A percentile compares a stretch with the other conserved stretches of the same genome.
Conservation (phyloP, 2,888 invertebrate genomes). For the Brassicogethes aeneus region DNA sequence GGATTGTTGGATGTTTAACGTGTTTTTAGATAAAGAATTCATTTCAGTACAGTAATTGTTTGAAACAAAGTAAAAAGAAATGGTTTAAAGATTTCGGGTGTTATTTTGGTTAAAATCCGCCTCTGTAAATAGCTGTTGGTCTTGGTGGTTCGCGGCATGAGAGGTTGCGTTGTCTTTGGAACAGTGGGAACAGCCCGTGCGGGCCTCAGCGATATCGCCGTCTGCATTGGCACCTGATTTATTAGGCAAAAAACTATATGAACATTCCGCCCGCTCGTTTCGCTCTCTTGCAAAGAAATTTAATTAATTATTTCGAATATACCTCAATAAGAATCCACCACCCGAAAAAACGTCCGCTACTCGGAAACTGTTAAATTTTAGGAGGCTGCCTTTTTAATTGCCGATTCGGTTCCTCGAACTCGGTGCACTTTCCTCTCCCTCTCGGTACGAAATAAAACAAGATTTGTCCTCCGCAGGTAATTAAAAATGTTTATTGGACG, state of each 20-base stretch:
- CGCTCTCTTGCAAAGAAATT: constrained; percentile 33
- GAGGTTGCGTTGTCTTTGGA: background rate
- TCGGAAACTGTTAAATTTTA: constrained; percentile 40
- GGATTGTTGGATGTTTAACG: too few relatives aligned
- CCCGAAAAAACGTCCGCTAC: constrained; percentile 35
- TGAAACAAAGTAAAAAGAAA: too few relatives aligned
- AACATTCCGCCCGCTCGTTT: constrained; percentile 31
- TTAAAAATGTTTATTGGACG: too few relatives aligned
- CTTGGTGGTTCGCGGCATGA: too few relatives aligned
- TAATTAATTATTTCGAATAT: constrained; percentile 44
- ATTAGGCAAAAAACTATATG: constrained; percentile 37
- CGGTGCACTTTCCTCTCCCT: too few relatives aligned
- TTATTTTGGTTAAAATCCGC: too few relatives aligned
- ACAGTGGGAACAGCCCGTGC: constrained; percentile 33
- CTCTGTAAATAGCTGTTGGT: too few relatives aligned
- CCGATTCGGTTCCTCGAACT: constrained; percentile 11
- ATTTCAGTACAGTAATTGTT: too few relatives aligned
- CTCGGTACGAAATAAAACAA: too few relatives aligned
- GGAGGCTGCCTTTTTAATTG: constrained; percentile 32
- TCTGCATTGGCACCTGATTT: constrained; percentile 39
- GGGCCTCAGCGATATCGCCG: constrained; percentile 32
- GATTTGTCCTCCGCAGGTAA: too few relatives aligned
- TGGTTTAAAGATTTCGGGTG: too few relatives aligned
- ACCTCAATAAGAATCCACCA: constrained; percentile 37
- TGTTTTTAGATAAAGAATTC: too few relatives aligned